phyloP scores from a whole-genome alignment of 1,140 invertebrate species.

The Drosophila pallidifrons region DNA sequence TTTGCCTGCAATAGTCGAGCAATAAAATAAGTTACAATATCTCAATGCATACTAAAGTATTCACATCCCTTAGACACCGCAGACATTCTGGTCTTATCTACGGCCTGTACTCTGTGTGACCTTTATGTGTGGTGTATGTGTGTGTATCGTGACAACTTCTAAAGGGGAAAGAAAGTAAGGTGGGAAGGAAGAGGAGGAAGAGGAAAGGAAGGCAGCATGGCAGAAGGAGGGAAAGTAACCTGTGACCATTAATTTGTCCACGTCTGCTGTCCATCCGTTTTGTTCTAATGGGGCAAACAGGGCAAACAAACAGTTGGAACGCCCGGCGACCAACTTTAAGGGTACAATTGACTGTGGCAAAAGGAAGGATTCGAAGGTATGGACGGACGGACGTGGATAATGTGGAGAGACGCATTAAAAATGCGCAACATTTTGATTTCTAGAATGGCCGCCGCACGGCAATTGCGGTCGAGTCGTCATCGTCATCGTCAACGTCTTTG shows the following conservation, averaged over 20 bases:
- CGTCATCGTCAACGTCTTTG: neutral
- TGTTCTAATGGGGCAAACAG: constrained; percentile 30
- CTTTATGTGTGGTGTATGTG: too few species aligned
- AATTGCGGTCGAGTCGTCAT: constrained; percentile 52
- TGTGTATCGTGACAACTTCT: constrained; percentile 18
- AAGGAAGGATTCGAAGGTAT: neutral
- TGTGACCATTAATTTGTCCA: constrained; percentile 25
- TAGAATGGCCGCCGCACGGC: constrained; percentile 59
- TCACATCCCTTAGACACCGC: neutral
- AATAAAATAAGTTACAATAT: neutral
- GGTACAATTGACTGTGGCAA: constrained; percentile 6
- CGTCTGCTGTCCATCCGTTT: constrained; percentile 24
- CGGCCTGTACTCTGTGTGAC: neutral
- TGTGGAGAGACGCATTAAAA: constrained; percentile 51
- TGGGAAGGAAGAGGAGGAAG: too few species aligned
- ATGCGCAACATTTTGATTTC: constrained; percentile 79
- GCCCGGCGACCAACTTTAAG: constrained; percentile 13
- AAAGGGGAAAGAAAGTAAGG: neutral
- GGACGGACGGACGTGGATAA: neutral
- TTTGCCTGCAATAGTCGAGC: too few species aligned
- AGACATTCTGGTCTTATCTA: constrained; percentile 5
- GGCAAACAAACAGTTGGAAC: constrained; percentile 29
- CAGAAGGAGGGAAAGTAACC: neutral
- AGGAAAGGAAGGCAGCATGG: too few species aligned
- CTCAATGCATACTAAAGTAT: neutral